Conservation (phyloP, 2,888 invertebrate species). For the Andrena flavipes region DNA sequence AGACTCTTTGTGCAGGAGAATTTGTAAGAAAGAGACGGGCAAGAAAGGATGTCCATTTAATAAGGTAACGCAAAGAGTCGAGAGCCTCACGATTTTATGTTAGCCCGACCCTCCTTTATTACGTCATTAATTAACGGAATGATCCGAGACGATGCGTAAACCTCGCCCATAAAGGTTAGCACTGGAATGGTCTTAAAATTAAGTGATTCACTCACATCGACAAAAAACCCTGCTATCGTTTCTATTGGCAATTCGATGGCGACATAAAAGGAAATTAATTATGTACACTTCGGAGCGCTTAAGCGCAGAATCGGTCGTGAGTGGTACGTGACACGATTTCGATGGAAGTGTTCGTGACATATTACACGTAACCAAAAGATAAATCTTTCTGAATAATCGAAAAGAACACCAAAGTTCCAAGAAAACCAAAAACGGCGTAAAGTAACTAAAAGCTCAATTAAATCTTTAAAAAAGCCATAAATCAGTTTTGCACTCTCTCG, state of each 20-base stretch:
- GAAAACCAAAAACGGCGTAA: neutral
- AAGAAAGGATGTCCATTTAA: constrained; percentile 17
- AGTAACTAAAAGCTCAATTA: neutral
- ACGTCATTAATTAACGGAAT: constrained; percentile 66
- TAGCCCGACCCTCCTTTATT: constrained; percentile 55
- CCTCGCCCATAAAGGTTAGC: constrained; percentile 60
- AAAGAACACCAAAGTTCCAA: no score
- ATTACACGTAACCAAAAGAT: no score
- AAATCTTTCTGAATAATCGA: neutral
- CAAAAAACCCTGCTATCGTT: constrained; percentile 35
- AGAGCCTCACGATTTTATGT: constrained; percentile 58
- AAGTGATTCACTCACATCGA: constrained; percentile 47
- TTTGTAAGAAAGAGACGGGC: neutral
- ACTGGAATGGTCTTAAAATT: constrained; percentile 33
- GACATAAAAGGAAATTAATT: constrained; percentile 45
- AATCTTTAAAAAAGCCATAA: no score
- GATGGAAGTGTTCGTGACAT: neutral
- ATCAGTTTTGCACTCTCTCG: neutral
- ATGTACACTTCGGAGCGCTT: neutral
- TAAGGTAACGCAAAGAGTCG: constrained; percentile 15
- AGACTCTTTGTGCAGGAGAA: neutral
- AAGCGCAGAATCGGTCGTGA: constrained; percentile 14
- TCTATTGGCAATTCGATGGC: constrained; percentile 26
- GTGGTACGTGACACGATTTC: neutral
- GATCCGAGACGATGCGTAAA: constrained; percentile 64